phyloP scores from a whole-genome alignment of 2,888 invertebrate genomes.

The Antheraea yamamai region DNA sequence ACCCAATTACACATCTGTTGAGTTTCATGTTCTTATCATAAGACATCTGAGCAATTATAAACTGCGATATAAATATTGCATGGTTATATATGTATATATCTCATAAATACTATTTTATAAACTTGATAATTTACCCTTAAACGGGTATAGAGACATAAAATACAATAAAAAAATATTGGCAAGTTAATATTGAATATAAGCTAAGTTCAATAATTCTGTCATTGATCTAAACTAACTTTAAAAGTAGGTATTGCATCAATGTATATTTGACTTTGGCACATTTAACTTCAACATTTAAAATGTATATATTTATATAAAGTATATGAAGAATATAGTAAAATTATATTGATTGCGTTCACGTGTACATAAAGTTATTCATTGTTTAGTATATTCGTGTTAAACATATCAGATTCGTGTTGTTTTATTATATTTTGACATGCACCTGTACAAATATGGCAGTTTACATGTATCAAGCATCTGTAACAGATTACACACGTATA shows the following conservation, averaged over 20 bases:
- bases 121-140: not conserved
- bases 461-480: not conserved
- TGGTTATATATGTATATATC: not conserved
- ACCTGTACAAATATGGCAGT: not conserved
- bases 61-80: not conserved
- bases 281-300: conserved; percentile 44
- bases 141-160: not conserved
- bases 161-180: conserved; percentile 28
- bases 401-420: not conserved
- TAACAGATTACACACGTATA: not conserved
- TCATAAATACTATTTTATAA: not conserved
- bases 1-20: not conserved
- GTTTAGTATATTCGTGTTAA: not conserved
- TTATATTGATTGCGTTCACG: not conserved
- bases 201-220: conserved; percentile 29
- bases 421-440: not conserved
- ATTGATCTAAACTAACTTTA: conserved; percentile 35
- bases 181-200: conserved; percentile 37
- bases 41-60: not conserved
- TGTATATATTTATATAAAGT: conserved; percentile 26
- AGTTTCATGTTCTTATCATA: not conserved
- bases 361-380: not conserved
- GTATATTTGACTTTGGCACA: conserved; percentile 69
- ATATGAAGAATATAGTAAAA: conserved; percentile 7
- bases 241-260: conserved; percentile 59